phyloP scores from a whole-genome alignment of 2,113 vertebrate genomes.

The Zosterops lateralis region DNA sequence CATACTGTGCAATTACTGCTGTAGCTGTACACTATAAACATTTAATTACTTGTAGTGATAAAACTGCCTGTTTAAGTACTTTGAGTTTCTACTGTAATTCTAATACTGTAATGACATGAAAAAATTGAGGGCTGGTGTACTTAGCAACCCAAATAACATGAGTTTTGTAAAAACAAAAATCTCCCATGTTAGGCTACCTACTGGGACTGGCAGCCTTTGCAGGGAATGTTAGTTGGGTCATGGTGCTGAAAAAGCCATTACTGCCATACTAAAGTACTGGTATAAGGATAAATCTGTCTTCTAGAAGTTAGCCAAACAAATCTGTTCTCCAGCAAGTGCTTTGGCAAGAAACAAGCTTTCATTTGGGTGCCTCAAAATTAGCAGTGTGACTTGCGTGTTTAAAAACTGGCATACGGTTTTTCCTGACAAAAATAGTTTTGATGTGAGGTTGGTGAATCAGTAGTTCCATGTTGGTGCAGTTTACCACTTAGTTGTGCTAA shows the following conservation, averaged over 20 bases:
- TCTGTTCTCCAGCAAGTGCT: conserved; percentile 36
- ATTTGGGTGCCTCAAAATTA: conserved; percentile 41
- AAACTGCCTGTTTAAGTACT: background rate
- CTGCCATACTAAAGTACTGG: background rate
- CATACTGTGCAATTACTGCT: conserved; percentile 4
- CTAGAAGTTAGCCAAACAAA: conserved; percentile 56
- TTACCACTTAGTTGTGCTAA: background rate
- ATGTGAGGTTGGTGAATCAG: background rate
- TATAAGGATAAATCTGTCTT: conserved; percentile 41
- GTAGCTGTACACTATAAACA: background rate
- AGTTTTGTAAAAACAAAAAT: background rate
- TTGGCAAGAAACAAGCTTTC: conserved; percentile 49
- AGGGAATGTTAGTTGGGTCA: background rate
- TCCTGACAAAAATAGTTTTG: background rate
- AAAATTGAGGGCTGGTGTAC: background rate
- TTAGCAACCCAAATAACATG: background rate
- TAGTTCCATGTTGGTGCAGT: background rate
- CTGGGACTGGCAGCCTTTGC: background rate
- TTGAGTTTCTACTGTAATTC: background rate
- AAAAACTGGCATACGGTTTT: background rate
- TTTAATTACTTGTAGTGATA: conserved; percentile 13
- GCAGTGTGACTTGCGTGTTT: background rate
- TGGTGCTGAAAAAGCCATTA: background rate
- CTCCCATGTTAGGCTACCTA: background rate
- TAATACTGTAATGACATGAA: background rate